Evolutionary conservation across 2,113 vertebrate species (phyloP), one percentile per base, ranked within the genome.

Genomic region (Forbesichthys agassizii): DNA sequence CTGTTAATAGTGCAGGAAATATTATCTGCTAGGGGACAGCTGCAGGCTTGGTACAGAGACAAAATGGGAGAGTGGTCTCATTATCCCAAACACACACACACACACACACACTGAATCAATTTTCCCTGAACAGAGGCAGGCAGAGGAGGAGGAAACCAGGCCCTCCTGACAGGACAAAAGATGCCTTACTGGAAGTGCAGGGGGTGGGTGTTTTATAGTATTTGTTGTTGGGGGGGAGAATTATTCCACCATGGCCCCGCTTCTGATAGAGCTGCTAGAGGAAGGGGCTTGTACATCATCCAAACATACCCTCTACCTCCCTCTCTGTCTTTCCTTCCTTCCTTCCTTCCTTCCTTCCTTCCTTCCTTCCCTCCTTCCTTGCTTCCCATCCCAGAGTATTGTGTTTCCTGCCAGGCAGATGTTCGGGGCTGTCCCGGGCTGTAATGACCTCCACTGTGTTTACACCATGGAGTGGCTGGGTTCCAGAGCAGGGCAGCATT

Each of bases 1-100:
- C 81, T 84, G 78, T 79, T 88, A 89, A 88, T 86, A 80, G 86
- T 55, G 61, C 79, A 77, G 86, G 90, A 90, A 91, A 92, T 87
- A 86, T 89, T 88, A 91, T 90, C 89, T 85, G 81, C 78, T 69
- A 42, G 69, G 77, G 86, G 89, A 90, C 90, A 91, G 90, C 90
- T 91, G 90, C 89, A 89, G 82, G 80, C 86, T 89, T 85, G 80
- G 73, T 59, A 69, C 66, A 87, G 82, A 89, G 81, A 86, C 79
- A 82, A 84, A 88, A 81, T 82, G 76, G 75, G 68, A 72, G 83
- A 86, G 81, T 66, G 78, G 84, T 75, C 84, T 89, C 88, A 89
- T 89, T 91, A 91, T 86, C 85, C 74, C 78, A 83, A 84, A 83
- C 79, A 81, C 82, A 84, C 81, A 84, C 68, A 82, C 64, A 63